Evolutionary conservation across 2,797 vertebrate species (phyloP), one percentile per base, ranked within the genome.

Genomic region (Buceros bicornis): DNA sequence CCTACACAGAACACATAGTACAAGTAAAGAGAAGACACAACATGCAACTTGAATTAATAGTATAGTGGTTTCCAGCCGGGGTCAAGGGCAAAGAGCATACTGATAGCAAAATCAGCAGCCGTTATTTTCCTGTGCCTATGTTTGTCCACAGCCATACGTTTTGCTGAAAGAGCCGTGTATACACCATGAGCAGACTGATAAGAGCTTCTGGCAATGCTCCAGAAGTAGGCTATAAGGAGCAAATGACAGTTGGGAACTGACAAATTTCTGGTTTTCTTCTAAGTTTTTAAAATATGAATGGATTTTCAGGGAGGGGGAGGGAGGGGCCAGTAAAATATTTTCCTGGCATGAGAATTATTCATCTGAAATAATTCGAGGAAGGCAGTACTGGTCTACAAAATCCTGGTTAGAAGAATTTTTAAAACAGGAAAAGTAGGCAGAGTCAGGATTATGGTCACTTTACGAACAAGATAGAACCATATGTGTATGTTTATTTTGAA

Each of bases 11-110:
- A 62, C 37, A 58, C 3, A 3, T 53, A 79, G 60, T 84, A 53
- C 54, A 79, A 66, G 45, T 57, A 57, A 89, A 82, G 24, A 78
- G 47, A 85, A 61, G 42, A 81, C 50, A 60, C 37, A 66, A 51
- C 40, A 16, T 17, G n/a, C 87, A 50, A 72, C 47, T 69, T 71
- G 69, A 74, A 94, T 93, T 80, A 65, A 67, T 72, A 89, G 61
- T 53, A 56, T 2, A 72, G 58, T 57, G 58, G 45, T 89, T 93
- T 90, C 45, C 58, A 84, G 37, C 42, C 50, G 35, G 51, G 31
- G 56, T 56, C 57, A 78, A 87, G 82, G 89, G 86, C 84, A 94
- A 88, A 93, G 91, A 72, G 50, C 58, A 58, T 48, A 48, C 13
- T 58, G 37, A 40, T 33, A 92, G 61, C 16, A 2, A 91, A 89